These are phyloP conservation scores for Polietes domitor DNA, from an alignment of 2,888 invertebrate species.

Conservation along the genomic window DNA sequence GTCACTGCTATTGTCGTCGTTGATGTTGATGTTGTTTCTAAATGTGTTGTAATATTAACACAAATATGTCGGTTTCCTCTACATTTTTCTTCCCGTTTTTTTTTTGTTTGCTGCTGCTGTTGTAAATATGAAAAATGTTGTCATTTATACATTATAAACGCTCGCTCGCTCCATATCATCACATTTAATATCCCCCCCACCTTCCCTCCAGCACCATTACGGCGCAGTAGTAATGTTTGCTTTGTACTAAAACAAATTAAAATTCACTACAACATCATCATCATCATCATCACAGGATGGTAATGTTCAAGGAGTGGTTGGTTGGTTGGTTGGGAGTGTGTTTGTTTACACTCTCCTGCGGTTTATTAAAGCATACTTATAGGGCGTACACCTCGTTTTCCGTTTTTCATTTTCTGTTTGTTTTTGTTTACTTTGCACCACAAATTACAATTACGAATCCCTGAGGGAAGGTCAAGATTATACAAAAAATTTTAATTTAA, in stretches of 20 bases:
- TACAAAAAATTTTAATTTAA: slow-evolving; percentile 11
- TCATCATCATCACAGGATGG: slow-evolving; percentile 10
- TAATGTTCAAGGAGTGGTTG: background rate
- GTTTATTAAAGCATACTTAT: background rate
- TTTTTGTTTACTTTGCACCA: background rate
- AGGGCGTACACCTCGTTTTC: slow-evolving; percentile 5
- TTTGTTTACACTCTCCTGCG: background rate
- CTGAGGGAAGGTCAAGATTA: slow-evolving; percentile 29
- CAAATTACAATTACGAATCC: slow-evolving; percentile 19
- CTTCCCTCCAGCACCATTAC: background rate
- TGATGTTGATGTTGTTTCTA: background rate
- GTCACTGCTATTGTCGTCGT: background rate
- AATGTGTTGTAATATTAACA: slow-evolving; percentile 39
- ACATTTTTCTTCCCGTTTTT: background rate
- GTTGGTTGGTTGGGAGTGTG: background rate
- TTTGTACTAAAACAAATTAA: slow-evolving; percentile 35
- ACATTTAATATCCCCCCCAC: slow-evolving; percentile 3
- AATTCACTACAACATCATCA: slow-evolving; percentile 22
- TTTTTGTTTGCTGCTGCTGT: background rate
- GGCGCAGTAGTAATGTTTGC: slow-evolving; percentile 5
- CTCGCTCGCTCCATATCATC: no score
- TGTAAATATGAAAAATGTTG: slow-evolving; percentile 39
- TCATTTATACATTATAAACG: slow-evolving; percentile 8
- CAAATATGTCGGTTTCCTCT: slow-evolving; percentile 31
- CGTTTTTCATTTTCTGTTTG: background rate